Conservation (phyloP, 2,888 invertebrate genomes). For the Geophilus truncorum region DNA sequence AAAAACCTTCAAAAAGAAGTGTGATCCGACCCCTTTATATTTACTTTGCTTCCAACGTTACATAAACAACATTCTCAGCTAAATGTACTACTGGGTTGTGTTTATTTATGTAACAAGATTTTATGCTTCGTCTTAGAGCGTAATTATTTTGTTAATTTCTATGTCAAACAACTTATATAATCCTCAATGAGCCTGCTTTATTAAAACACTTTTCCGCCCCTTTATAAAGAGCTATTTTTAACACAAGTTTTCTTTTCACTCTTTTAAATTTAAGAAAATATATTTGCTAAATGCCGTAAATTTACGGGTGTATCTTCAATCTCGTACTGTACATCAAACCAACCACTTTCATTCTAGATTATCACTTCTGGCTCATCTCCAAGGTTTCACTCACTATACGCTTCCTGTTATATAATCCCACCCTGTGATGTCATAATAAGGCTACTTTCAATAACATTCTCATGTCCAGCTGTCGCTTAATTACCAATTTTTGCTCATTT, state of each 20-base stretch:
- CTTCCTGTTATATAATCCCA: conserved; percentile 21
- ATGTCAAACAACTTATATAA: background rate
- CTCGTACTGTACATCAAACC: background rate
- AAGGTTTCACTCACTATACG: background rate
- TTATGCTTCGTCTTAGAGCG: background rate
- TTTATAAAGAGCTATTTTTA: background rate
- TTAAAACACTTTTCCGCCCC: background rate
- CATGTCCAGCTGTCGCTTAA: conserved; percentile 14
- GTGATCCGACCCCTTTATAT: background rate
- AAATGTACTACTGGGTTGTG: background rate
- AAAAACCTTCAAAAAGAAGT: background rate
- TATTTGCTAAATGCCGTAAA: background rate
- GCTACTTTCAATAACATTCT: conserved; percentile 7
- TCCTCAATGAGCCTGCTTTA: background rate
- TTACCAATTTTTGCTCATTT: background rate
- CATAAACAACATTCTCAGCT: background rate
- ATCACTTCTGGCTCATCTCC: background rate
- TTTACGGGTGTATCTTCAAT: background rate
- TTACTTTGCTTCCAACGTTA: background rate
- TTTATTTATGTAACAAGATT: background rate
- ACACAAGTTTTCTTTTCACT: background rate
- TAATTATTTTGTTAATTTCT: background rate
- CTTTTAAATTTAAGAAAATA: background rate
- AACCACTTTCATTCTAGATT: conserved; percentile 4
- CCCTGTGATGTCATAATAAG: conserved; percentile 6